Base-by-base conservation (phyloP, 2,797 vertebrate species). In the Spea hammondii region DNA sequence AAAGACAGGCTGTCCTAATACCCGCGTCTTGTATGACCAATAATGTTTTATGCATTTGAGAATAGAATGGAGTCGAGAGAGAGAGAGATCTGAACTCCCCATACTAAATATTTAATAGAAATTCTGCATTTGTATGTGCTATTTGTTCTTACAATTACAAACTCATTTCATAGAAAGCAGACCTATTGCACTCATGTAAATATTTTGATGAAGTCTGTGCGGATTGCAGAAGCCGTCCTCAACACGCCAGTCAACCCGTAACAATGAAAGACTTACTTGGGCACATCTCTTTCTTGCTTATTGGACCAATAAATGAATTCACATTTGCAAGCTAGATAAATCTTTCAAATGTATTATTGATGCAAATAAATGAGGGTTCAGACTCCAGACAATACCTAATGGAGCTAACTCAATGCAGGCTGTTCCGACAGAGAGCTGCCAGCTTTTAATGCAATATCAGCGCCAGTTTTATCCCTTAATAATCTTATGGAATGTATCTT, bases 281-380 rank as follows among this genome's bases (percentile, higher is more conserved):
- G 84, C 83, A 85, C 83, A 75, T 66, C 54, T 70, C 85, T 82
- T 87, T 89, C 91, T 89, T 85, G 84, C 89, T 90, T 91, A 87
- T 88, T 89, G 88, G 90, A 91, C 89, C 88, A 88, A 90, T 92
- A 92, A 93, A 88, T 89, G 89, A 93, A 90, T 84, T 86, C 86
- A 86, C 92, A 91, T 93, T 93, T 93, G 93, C 93, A 93, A 93
- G 92, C 93, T 90, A 94, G 92, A 93, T 94, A 92, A 93, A 91
- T 88, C 90, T 88, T 92, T 89, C 90, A 92, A 93, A 90, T 92
- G 89, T 92, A 92, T 93, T 92, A 90, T 91, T 91, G 92, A 94
- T 92, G 91, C 92, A 92, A 91, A 92, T 91, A 92, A 93, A 93
- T 89, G 88, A 92, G 90, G 90, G 88, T 83, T 91, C 85, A 87